Conservation (phyloP, 2,888 invertebrate genomes). For the Melinopterus prodromus region DNA sequence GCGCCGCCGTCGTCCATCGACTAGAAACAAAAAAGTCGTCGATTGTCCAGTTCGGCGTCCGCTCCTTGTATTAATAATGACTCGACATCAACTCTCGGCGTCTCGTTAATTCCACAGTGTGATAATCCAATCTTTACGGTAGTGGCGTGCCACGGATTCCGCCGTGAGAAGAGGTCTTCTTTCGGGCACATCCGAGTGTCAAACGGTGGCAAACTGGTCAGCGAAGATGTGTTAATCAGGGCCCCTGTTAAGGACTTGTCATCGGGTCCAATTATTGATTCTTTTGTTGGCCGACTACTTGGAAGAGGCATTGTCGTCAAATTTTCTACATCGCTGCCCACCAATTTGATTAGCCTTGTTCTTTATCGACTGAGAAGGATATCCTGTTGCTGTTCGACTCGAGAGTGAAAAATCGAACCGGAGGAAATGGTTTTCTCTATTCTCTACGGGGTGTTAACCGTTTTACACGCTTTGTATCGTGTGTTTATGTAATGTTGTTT, state of each 20-base stretch:
- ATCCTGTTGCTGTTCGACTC: not conserved
- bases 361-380: not conserved
- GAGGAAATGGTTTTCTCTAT: not conserved
- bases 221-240: not conserved
- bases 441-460: not conserved
- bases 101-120: not conserved
- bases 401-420: not conserved
- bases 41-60: not conserved
- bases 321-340: not conserved
- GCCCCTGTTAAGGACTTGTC: not conserved
- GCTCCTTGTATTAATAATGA: not conserved
- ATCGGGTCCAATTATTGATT: not conserved
- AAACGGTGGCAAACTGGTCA: not conserved
- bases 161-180: not conserved
- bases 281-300: not conserved
- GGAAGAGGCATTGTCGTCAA: not conserved
- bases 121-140: not conserved
- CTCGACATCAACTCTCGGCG: not conserved
- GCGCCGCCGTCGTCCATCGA: not conserved
- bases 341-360: slow-evolving; percentile 4
- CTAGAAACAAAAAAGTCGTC: not conserved
- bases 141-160: not conserved
- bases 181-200: not conserved
- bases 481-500: too few relatives aligned
- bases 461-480: not conserved